Evolutionary conservation across 1,140 invertebrate species (phyloP), one percentile per base, ranked within the genome.

Genomic region (Euborellia annulipes): DNA sequence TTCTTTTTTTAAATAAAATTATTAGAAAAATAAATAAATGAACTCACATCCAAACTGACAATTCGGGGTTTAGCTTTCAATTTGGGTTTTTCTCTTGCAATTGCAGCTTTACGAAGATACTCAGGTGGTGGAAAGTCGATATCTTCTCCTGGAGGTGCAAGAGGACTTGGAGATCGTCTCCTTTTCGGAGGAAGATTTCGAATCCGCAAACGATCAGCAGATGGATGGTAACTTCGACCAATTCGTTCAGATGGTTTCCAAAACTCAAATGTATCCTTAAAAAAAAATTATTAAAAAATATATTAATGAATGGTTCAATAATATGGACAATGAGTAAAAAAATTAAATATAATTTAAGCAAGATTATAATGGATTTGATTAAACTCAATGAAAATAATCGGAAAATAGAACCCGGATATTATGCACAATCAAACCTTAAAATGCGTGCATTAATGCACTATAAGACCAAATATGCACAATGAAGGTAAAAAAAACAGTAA

Each of bases 221-320:
- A 54, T n/a, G 73, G 74, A 2, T 69, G 73, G 51, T 71, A 78
- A 47, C 63, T 63, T 52, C 64, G 72, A 41, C 69, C 76, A 41
- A 78, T 78, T 34, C 68, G 71, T 60, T 84, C 78, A 34, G 66
- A 69, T 3, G 78, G 78, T 48, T 72, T 75, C 11, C 67, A 61
- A 52, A 72, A 71, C 27, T 66, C 58, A 41, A 67, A 68, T 21
- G 65, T 62, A 52, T 76, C 64, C 51, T 61, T 20, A 3, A 18
- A n/a, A 39, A 44, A 34, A 30, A 21, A 32, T 23, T 7, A 34
- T 27, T 27, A 11, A 27, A 27, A 27, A 6, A 27, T 3, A 18
- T 36, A 39, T 27, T 46, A 13, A 14, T 30, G 11, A 23, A 3
- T 8, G 4, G 13, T 27, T 27, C 23, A 27, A 27, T 27, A 11